Percentiles rank a stretch among this genome's conserved stretches.
phyloP scores from a whole-genome alignment of 2,888 invertebrate species.

The Agrochola circellaris region DNA sequence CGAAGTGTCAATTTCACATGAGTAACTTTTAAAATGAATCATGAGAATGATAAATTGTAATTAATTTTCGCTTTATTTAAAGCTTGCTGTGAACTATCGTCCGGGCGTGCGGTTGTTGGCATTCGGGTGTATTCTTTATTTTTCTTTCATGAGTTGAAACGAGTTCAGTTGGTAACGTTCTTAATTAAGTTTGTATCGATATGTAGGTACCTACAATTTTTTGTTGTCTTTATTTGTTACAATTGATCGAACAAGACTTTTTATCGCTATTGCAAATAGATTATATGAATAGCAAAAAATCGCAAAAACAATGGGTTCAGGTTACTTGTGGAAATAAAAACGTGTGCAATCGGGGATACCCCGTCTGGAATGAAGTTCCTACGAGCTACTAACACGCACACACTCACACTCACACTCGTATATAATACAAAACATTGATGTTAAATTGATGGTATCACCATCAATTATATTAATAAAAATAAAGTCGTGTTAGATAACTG shows the following conservation, averaged over 20 bases:
- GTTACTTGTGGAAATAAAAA: background rate
- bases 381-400: no score
- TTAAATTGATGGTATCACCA: no score
- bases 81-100: slow-evolving; percentile 19
- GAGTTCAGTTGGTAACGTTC: slow-evolving; percentile 24
- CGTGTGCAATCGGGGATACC: no score
- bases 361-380: no score
- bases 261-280: background rate
- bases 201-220: background rate
- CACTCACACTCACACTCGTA: no score
- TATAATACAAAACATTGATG: no score
- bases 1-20: background rate
- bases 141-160: slow-evolving; percentile 15
- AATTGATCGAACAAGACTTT: background rate
- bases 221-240: background rate
- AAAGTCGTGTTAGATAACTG: no score
- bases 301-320: background rate
- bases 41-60: slow-evolving; percentile 25
- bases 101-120: slow-evolving; percentile 38
- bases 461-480: no score
- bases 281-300: background rate
- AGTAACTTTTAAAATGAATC: slow-evolving; percentile 12
- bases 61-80: slow-evolving; percentile 29
- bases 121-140: slow-evolving; percentile 12
- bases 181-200: slow-evolving; percentile 16